Base-by-base conservation (phyloP, 2,113 vertebrate genomes). In the Grus americana region DNA sequence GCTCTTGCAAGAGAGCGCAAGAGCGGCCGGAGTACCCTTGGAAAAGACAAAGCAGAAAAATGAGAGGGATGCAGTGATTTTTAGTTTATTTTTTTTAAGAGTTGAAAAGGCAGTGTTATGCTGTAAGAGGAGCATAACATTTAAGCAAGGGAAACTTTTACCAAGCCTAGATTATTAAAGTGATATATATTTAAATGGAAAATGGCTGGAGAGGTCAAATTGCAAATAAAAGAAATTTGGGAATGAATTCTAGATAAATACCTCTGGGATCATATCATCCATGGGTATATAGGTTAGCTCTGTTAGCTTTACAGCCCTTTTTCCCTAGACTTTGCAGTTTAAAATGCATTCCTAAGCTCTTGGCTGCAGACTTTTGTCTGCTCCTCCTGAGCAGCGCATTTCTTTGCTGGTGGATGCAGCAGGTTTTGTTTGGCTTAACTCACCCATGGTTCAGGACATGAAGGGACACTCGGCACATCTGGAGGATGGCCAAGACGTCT, bases 81-180 rank as follows among this genome's bases (percentile, higher is more conserved):
- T 26, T 46, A 9, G 16, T 38, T 30, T 29, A 0, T 7, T 9
- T 44, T 66, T 66, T 34, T 36, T n/a, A 6, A 40, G 13, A 32
- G 30, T 0, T 42, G 0, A 21, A n/a, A 49, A 42, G 6, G 27
- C 16, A 11, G 40, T 0, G 4, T 20, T 46, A 4, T 1, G 3
- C 29, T 3, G 5, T n/a, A 71, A 52, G 15, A 36, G 13, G 3
- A 22, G 5, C 2, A 2, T 13, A 3, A 5, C 57, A 16, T 58
- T 58, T 58, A 71, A n/a, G 54, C 5, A 12, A 55, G 20, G 14
- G 7, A 32, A 76, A 23, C 9, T 59, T 75, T 49, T 20, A 6
- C 20, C 20, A 34, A 24, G 46, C 15, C 18, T 9, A 10, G 8
- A 2, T 19, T 55, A 14, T 67, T 50, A 3, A n/a, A 42, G 22